Conservation (phyloP, 2,113 vertebrate genomes). For the Atlantisia rogersi region DNA sequence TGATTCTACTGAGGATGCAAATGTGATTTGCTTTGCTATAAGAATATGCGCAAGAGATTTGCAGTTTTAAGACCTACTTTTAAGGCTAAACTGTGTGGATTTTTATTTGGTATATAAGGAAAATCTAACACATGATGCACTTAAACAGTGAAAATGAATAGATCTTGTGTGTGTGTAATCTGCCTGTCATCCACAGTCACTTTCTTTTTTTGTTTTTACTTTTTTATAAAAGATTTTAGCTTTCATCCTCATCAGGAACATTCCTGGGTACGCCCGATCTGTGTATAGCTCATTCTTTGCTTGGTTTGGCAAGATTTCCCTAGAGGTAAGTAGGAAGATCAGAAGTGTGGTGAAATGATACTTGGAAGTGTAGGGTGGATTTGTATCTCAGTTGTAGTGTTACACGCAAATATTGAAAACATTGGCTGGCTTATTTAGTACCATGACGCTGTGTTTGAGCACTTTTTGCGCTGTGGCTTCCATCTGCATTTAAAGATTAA, state of each 20-base stretch:
- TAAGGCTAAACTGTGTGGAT: neutral
- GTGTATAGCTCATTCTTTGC: conserved; percentile 98
- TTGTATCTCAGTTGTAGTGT: neutral
- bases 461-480: neutral
- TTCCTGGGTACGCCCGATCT: conserved; percentile 92
- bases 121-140: neutral
- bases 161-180: neutral
- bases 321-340: conserved; percentile 86
- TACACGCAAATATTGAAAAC: neutral
- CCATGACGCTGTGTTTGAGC: neutral
- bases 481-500: neutral
- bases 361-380: neutral
- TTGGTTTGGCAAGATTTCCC: conserved; percentile 97
- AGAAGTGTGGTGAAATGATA: neutral
- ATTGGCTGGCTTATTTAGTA: neutral
- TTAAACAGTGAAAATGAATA: neutral
- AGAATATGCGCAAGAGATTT: neutral
- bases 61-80: neutral
- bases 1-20: neutral
- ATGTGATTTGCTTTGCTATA: neutral
- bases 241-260: conserved; percentile 96
- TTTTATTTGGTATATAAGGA: neutral
- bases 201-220: neutral
- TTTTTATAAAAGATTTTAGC: conserved; percentile 85
- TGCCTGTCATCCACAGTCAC: neutral